Conservation (phyloP, 2,797 vertebrate species). For the Discoglossus pictus region DNA sequence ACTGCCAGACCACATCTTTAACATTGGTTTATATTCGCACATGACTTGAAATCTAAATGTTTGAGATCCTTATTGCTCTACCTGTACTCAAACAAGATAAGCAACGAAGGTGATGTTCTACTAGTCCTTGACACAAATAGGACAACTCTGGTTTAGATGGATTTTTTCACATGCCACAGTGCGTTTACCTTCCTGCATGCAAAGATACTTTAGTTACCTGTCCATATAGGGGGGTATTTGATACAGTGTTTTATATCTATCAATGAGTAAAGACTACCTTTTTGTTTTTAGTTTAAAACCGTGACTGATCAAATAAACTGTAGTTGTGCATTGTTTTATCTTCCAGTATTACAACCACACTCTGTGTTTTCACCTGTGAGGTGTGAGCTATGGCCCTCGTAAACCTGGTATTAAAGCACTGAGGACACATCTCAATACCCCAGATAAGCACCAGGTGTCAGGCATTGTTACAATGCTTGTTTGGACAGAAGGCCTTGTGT, state of each 20-base stretch:
- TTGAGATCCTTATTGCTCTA: too few species aligned
- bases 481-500: conserved; percentile 36
- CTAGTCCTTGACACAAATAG: too few species aligned
- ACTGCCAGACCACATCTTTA: too few species aligned
- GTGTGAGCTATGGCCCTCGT: neutral
- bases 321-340: conserved; percentile 2
- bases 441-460: conserved; percentile 79
- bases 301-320: neutral
- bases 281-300: neutral
- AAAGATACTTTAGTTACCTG: too few species aligned
- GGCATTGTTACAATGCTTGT: conserved; percentile 64
- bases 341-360: neutral
- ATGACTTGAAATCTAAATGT: too few species aligned
- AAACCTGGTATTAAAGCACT: neutral
- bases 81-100: too few species aligned
- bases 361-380: neutral
- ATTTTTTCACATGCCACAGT: too few species aligned
- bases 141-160: too few species aligned
- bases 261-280: neutral
- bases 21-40: too few species aligned
- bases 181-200: too few species aligned
- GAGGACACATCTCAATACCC: conserved; percentile 57
- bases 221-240: too few species aligned
- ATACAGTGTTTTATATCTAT: neutral
- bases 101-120: too few species aligned